Evolutionary conservation across 2,888 invertebrate genomes (phyloP).

Genomic region (Machimus atricapillus): DNA sequence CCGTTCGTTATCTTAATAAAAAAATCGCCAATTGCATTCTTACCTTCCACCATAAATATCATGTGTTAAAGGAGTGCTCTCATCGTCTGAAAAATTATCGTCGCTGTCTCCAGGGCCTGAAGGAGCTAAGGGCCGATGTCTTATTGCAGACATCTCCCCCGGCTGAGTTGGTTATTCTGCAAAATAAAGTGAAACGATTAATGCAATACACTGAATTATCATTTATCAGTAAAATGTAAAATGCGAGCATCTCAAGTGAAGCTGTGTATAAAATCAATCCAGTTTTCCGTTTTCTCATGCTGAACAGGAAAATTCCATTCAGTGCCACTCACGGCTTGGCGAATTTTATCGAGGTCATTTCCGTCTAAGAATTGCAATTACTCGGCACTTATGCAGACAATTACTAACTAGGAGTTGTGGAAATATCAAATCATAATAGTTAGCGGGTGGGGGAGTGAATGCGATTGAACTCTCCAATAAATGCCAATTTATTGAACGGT

Average conservation of each 20-base stretch:
- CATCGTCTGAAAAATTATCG: constrained; percentile 84
- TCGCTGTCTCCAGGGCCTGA: constrained; percentile 69
- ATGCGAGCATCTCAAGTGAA: neutral
- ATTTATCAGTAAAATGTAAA: neutral
- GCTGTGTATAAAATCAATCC: neutral
- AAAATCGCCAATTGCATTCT: constrained; percentile 44
- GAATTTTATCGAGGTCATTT: neutral
- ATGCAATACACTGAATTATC: neutral
- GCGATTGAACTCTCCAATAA: neutral
- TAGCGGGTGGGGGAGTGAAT: neutral
- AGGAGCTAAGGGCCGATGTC: constrained; percentile 68
- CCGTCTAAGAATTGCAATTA: neutral
- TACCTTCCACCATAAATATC: constrained; percentile 93
- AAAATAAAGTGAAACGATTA: neutral
- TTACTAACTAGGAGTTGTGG: neutral
- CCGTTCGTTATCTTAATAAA: neutral
- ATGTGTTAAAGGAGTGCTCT: constrained; percentile 84
- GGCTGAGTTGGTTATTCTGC: neutral
- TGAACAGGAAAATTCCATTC: constrained; percentile 21
- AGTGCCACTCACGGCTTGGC: neutral
- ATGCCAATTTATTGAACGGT: neutral
- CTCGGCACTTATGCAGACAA: neutral
- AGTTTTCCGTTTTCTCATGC: constrained; percentile 4
- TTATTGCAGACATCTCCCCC: constrained; percentile 67
- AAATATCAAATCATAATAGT: neutral